Evolutionary conservation across 2,888 invertebrate species (phyloP).

Genomic region (Argyresthia albistria): DNA sequence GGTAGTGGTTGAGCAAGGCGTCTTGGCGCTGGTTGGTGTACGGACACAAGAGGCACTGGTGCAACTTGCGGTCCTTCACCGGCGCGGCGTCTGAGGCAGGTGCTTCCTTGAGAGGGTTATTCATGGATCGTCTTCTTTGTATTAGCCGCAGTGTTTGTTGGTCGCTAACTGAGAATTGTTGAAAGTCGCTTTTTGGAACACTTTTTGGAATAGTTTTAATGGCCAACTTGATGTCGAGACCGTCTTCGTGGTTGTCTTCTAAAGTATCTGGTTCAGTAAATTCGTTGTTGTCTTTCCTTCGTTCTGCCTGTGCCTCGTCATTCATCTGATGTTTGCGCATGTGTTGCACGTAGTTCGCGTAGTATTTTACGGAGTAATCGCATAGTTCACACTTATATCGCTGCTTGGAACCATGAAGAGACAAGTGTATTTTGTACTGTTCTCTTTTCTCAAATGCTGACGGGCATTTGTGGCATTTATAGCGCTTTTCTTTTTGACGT

Average conservation of each 20-base stretch:
- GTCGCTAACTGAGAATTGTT: conserved; percentile 73
- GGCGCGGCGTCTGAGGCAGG: conserved; percentile 45
- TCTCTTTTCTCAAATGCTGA: conserved; percentile 90
- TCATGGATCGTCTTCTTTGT: conserved; percentile 66
- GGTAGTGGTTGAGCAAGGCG: conserved; percentile 81
- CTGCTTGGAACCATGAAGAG: conserved; percentile 87
- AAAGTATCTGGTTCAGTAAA: conserved; percentile 28
- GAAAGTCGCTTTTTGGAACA: conserved; percentile 53
- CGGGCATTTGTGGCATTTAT: conserved; percentile 89
- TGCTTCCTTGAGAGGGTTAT: conserved; percentile 41
- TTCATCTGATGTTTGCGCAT: conserved; percentile 84
- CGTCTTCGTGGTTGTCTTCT: conserved; percentile 29
- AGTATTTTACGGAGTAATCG: conserved; percentile 91
- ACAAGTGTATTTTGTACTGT: conserved; percentile 87
- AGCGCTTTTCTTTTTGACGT: conserved; percentile 81
- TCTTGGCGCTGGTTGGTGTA: conserved; percentile 82
- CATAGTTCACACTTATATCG: conserved; percentile 87
- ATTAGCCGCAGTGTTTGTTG: conserved; percentile 74
- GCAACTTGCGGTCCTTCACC: conserved; percentile 74
- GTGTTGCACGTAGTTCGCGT: conserved; percentile 88
- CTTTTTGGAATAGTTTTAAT: conserved; percentile 62
- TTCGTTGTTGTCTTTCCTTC: conserved; percentile 46
- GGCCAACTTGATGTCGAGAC: conserved; percentile 47
- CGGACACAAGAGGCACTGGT: conserved; percentile 84
- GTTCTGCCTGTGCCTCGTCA: conserved; percentile 75